phyloP scores from a whole-genome alignment of 2,888 invertebrate genomes.

The Heliconius erato region DNA sequence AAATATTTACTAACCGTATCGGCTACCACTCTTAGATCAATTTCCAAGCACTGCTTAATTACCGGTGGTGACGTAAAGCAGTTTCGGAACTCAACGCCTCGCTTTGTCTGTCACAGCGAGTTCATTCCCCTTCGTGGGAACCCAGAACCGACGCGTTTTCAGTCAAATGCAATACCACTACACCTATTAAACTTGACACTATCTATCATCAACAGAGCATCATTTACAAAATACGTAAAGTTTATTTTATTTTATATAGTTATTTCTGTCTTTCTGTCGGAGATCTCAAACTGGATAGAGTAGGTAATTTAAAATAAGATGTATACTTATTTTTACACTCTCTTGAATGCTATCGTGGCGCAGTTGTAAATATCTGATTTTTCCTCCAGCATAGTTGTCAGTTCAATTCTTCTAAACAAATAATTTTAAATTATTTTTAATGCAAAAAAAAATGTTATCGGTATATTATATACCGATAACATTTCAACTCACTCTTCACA shows the following conservation, averaged over 20 bases:
- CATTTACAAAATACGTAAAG: conserved; percentile 30
- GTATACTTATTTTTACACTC: conserved; percentile 2
- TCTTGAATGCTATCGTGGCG: too few relatives aligned
- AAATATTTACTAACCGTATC: too few relatives aligned
- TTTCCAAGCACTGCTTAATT: too few relatives aligned
- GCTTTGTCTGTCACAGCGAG: neutral
- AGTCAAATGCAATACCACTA: neutral
- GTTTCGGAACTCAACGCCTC: neutral
- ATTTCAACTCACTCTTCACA: too few relatives aligned
- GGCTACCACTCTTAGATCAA: too few relatives aligned
- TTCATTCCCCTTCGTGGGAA: neutral
- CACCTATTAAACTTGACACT: neutral
- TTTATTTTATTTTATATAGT: conserved; percentile 33
- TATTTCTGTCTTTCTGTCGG: conserved; percentile 52
- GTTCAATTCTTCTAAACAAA: too few relatives aligned
- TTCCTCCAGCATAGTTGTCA: too few relatives aligned
- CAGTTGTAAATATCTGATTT: too few relatives aligned
- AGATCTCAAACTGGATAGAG: conserved; percentile 62
- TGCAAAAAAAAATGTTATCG: too few relatives aligned
- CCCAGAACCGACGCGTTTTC: neutral
- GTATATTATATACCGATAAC: too few relatives aligned
- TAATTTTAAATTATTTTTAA: too few relatives aligned
- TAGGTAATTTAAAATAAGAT: conserved; percentile 42
- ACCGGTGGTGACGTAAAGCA: too few relatives aligned
- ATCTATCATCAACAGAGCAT: conserved; percentile 4